phyloP scores from a whole-genome alignment of 53 echinoderm and acorn worm genomes.

The Glandiceps talaboti region DNA sequence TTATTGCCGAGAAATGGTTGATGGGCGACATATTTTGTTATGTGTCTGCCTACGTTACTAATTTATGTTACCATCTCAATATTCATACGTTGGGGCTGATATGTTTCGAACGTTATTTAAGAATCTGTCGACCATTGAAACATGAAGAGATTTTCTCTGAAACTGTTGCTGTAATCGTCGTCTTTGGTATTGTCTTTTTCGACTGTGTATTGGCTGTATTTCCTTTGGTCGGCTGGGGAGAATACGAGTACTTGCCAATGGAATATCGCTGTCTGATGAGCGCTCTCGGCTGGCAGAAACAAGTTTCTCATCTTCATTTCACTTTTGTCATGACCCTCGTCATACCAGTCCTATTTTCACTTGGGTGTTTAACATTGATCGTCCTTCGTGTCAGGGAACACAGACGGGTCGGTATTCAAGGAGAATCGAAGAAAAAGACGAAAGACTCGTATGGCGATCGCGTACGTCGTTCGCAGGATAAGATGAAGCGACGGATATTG shows the following conservation, averaged over 20 bases:
- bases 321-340: conserved; percentile 16
- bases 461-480: conserved; percentile 18
- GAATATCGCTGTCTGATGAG: conserved; percentile 23
- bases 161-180: conserved; percentile 18
- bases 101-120: conserved; percentile 46
- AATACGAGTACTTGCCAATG: conserved; percentile 18
- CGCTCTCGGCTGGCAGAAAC: conserved; percentile 26
- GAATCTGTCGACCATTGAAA: conserved; percentile 41
- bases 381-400: background rate
- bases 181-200: conserved; percentile 40
- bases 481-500: conserved; percentile 12
- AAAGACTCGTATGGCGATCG: background rate
- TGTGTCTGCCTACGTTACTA: conserved; percentile 29
- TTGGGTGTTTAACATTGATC: conserved; percentile 10
- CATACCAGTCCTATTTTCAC: conserved; percentile 11
- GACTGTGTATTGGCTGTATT: conserved; percentile 25
- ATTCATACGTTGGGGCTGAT: conserved; percentile 30
- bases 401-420: conserved; percentile 4
- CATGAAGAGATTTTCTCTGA: conserved; percentile 46
- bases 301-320: conserved; percentile 22
- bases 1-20: conserved; percentile 18
- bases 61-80: conserved; percentile 35
- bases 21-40: conserved; percentile 38
- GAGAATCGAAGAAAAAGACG: conserved; percentile 4
- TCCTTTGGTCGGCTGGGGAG: conserved; percentile 40